phyloP scores from a whole-genome alignment of 2,797 vertebrate genomes.

The Gorsachius magnificus region DNA sequence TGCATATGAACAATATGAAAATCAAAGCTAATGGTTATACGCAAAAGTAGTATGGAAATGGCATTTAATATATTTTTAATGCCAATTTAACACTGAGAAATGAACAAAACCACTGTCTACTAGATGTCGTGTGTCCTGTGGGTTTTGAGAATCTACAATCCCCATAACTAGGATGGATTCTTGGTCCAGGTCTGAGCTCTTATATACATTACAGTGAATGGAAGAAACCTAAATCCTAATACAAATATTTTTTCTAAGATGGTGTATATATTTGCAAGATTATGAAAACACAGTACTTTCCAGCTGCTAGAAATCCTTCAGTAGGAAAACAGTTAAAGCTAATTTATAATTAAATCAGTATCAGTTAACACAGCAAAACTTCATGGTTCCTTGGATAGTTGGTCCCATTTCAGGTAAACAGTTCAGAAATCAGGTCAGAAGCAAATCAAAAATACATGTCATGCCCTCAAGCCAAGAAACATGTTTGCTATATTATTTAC shows the following conservation, averaged over 20 bases:
- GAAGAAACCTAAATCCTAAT: background rate
- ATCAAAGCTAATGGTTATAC: background rate
- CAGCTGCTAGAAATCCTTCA: background rate
- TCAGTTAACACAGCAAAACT: background rate
- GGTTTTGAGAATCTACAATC: background rate
- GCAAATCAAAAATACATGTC: background rate
- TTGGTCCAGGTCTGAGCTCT: background rate
- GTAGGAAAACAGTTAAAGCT: background rate
- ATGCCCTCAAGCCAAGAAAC: conserved; percentile 23
- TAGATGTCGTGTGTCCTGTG: background rate
- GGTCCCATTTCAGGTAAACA: conserved; percentile 13
- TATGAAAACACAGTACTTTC: background rate
- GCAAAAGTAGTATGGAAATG: background rate
- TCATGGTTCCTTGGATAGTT: background rate
- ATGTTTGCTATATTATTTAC: background rate
- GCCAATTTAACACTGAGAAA: background rate
- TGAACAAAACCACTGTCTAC: background rate
- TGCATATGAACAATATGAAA: background rate
- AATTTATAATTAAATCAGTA: background rate
- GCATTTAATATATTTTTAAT: background rate
- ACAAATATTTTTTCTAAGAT: background rate
- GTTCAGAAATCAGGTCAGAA: conserved; percentile 15
- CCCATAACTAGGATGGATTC: background rate
- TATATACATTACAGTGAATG: background rate
- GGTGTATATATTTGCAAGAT: background rate